These are phyloP conservation scores for Anguilla rostrata DNA, from an alignment of 2,113 vertebrate species.

Conservation along the genomic window DNA sequence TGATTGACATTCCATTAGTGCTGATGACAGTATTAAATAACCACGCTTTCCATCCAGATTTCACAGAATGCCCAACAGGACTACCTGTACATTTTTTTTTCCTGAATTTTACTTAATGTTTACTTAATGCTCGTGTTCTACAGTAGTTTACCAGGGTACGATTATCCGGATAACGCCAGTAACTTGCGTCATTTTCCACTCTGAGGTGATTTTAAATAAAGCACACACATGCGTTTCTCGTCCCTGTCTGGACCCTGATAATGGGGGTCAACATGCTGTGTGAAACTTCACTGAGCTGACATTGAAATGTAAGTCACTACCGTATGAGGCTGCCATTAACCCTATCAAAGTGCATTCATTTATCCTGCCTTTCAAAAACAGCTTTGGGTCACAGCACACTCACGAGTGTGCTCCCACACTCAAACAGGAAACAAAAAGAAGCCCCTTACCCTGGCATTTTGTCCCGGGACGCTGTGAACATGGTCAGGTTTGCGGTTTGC, in stretches of 20 bases:
- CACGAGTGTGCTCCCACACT: background rate
- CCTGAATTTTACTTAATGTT: background rate
- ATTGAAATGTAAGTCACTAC: too few relatives aligned
- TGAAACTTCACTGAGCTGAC: too few relatives aligned
- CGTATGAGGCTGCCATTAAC: too few relatives aligned
- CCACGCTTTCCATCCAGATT: background rate
- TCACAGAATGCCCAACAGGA: background rate
- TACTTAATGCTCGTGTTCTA: too few relatives aligned
- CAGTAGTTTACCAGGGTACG: background rate
- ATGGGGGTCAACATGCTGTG: too few relatives aligned
- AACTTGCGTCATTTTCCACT: too few relatives aligned
- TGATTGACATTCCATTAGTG: background rate
- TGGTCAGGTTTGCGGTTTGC: slow-evolving; percentile 60
- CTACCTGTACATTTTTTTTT: background rate
- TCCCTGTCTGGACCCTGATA: too few relatives aligned
- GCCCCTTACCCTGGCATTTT: slow-evolving; percentile 77
- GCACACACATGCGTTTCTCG: background rate
- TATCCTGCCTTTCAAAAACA: background rate
- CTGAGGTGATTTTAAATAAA: background rate
- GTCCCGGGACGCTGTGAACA: slow-evolving; percentile 51
- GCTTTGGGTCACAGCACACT: background rate
- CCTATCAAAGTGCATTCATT: background rate
- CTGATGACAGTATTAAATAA: background rate
- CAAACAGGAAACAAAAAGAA: slow-evolving; percentile 13
- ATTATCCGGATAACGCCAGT: too few relatives aligned